Evolutionary conservation across 2,888 invertebrate genomes (phyloP).

Genomic region (Coleophora flavipennella): DNA sequence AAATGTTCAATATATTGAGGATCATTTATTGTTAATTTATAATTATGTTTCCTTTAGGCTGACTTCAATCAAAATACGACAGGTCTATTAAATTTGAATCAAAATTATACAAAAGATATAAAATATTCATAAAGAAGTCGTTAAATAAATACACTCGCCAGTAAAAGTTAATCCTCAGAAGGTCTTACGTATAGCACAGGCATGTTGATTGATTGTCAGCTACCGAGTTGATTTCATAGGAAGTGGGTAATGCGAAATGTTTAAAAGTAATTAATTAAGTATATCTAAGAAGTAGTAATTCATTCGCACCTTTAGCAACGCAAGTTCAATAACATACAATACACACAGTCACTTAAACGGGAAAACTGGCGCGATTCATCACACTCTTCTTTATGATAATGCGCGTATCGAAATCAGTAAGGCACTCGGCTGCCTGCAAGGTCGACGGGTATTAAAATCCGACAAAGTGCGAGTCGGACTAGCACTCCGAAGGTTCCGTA

Average conservation of each 20-base stretch:
- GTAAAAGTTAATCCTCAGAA: constrained; percentile 58
- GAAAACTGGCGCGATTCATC: constrained; percentile 41
- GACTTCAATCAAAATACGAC: too few relatives aligned
- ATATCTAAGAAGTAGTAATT: not conserved
- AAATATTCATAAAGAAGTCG: too few relatives aligned
- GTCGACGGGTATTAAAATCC: constrained; percentile 61
- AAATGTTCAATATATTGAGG: too few relatives aligned
- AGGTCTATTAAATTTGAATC: too few relatives aligned
- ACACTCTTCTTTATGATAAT: constrained; percentile 57
- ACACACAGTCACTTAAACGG: constrained; percentile 23
- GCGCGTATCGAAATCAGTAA: constrained; percentile 60
- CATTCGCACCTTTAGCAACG: not conserved
- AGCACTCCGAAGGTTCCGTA: too few relatives aligned
- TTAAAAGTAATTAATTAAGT: constrained; percentile 28
- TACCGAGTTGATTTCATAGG: constrained; percentile 34
- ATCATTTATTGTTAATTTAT: too few relatives aligned
- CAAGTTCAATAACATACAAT: constrained; percentile 9
- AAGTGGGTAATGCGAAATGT: constrained; percentile 21
- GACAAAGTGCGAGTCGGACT: too few relatives aligned
- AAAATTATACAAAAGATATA: too few relatives aligned
- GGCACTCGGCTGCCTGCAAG: constrained; percentile 62
- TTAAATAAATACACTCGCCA: too few relatives aligned
- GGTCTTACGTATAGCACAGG: constrained; percentile 30
- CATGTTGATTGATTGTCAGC: constrained; percentile 39
- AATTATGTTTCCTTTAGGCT: too few relatives aligned